Base-by-base conservation (phyloP, 2,113 vertebrate genomes). In the Phaethornis superciliosus region DNA sequence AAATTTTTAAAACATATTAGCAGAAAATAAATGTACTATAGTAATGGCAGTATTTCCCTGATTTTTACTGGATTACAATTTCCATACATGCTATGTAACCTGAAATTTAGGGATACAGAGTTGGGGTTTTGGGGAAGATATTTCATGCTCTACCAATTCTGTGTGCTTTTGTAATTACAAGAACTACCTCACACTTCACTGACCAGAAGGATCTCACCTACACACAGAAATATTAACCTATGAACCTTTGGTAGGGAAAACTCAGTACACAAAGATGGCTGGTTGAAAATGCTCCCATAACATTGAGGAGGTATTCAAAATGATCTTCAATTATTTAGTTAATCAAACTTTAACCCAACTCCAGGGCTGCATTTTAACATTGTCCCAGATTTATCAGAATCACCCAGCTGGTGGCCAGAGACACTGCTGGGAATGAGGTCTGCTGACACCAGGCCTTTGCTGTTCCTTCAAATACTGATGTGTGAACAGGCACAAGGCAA, bases 101-200 rank as follows among this genome's bases (percentile, higher is more conserved):
- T 76, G 59, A 85, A 85, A 84, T 35, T 32, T 40, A 93, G 23
- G 64, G 26, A 60, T 37, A 74, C 28, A 33, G 72, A 83, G 4
- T 20, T 51, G 13, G 6, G 5, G 4, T 0, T 0, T 79, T 28
- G 15, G 40, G 18, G 9, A 75, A 71, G 21, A 33, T 35, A 54
- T 14, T 81, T 75, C 24, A 44, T 12, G 15, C 7, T 64, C 30
- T 63, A 67, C 15, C 76, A 79, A 80, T 79, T 75, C n/a, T 46
- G 19, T 7, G 8, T 30, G 11, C 17, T 56, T 5, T 35, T 88
- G n/a, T 42, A 18, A 64, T 58, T 81, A 72, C 15, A 77, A 40
- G 27, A 94, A 81, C 15, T 70, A 55, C 5, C 1, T 46, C 69
- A 35, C 7, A 26, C 10, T 70, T 32, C 27, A 37, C 5, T 70